Evolutionary conservation across 92 coral and sea anemone species (phyloP).

Genomic region (Virgularia gustaviana): DNA sequence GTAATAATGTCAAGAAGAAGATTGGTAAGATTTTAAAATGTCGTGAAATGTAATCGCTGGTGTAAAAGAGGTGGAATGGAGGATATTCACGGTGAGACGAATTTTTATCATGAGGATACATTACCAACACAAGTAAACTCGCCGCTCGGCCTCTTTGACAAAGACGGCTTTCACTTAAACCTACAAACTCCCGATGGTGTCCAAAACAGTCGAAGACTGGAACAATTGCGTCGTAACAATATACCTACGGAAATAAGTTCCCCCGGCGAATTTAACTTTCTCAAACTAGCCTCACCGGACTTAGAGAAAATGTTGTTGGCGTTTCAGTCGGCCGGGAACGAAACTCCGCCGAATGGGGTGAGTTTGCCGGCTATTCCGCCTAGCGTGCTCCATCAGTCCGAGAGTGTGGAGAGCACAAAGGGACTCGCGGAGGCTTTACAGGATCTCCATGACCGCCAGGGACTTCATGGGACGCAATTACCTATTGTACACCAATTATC

Average conservation of each 20-base stretch:
- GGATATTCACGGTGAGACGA: constrained; percentile 82
- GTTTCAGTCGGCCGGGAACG: constrained; percentile 77
- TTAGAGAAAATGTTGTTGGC: constrained; percentile 98
- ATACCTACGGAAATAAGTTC: constrained; percentile 79
- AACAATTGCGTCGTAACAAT: constrained; percentile 79
- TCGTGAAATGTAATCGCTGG: no score
- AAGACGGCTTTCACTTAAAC: constrained; percentile 72
- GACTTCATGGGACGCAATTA: constrained; percentile 56
- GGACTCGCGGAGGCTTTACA: constrained; percentile 97
- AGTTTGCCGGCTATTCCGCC: constrained; percentile 46
- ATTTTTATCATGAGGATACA: constrained; percentile 94
- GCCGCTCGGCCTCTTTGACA: constrained; percentile 91
- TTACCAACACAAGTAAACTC: constrained; percentile 79
- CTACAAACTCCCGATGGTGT: constrained; percentile 71
- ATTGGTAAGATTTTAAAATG: no score
- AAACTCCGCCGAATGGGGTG: constrained; percentile 64
- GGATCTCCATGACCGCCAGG: constrained; percentile 92
- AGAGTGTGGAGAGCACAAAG: constrained; percentile 72
- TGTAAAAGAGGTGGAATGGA: constrained; percentile 79
- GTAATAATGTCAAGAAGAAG: no score
- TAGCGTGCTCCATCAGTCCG: constrained; percentile 39
- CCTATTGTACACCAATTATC: constrained; percentile 44
- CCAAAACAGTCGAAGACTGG: constrained; percentile 73
- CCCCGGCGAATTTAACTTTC: constrained; percentile 92
- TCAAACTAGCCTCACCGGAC: constrained; percentile 97